Conservation (phyloP, 2,888 invertebrate species). For the Dioctria linearis region DNA sequence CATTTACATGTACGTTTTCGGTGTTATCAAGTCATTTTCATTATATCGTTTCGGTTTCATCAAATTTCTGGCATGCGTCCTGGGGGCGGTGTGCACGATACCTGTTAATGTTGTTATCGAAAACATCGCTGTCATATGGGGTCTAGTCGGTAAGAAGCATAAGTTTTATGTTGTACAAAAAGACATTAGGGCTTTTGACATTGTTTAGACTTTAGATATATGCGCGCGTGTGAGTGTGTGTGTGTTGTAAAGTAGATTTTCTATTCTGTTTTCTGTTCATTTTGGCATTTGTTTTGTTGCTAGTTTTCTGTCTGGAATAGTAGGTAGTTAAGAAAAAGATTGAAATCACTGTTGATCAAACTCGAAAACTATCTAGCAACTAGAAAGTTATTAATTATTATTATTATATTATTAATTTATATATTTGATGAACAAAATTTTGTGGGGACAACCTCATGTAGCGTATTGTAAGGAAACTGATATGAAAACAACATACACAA, state of each 20-base stretch:
- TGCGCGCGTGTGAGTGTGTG: neutral
- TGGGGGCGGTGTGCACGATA: constrained; percentile 90
- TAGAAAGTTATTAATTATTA: constrained; percentile 10
- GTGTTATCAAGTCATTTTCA: constrained; percentile 96
- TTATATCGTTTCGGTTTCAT: constrained; percentile 87
- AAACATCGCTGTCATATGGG: constrained; percentile 96
- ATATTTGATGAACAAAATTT: constrained; percentile 22
- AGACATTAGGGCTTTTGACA: constrained; percentile 81
- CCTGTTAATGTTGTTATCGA: constrained; percentile 95
- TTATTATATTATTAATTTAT: too few relatives aligned
- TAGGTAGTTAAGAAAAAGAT: neutral
- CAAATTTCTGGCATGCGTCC: constrained; percentile 84
- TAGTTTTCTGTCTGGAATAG: neutral
- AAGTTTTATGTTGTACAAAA: constrained; percentile 98
- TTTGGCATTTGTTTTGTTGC: constrained; percentile 12
- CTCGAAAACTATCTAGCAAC: neutral
- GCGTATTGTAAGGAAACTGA: neutral
- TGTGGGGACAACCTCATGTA: neutral
- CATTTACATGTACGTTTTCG: constrained; percentile 98
- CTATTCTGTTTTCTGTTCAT: neutral
- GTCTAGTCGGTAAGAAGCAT: constrained; percentile 93
- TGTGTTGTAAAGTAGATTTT: too few relatives aligned
- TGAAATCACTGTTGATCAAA: neutral
- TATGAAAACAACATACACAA: constrained; percentile 15
- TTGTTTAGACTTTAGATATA: constrained; percentile 71